phyloP scores from a whole-genome alignment of 1,140 invertebrate genomes.

The Drosophila ercepeae region DNA sequence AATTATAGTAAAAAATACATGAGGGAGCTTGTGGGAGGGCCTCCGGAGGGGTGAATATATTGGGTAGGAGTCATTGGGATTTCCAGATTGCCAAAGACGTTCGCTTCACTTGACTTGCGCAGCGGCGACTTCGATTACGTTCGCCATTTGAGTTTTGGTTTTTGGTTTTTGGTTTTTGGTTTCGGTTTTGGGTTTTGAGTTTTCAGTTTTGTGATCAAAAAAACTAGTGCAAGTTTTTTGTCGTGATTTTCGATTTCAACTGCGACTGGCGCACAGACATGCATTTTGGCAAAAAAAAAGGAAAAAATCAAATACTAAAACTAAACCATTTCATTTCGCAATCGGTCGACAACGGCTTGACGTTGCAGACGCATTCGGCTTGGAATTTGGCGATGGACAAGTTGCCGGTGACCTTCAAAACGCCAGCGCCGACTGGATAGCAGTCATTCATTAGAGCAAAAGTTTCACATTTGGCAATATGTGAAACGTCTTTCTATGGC shows the following conservation, averaged over 20 bases:
- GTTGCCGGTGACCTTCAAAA: constrained; percentile 43
- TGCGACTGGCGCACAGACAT: constrained; percentile 22
- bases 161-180: constrained; percentile 20
- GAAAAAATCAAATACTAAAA: constrained; percentile 37
- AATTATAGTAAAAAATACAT: constrained; percentile 20
- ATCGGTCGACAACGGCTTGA: constrained; percentile 39
- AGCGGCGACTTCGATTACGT: constrained; percentile 43
- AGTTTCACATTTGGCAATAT: constrained; percentile 43
- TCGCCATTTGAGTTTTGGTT: constrained; percentile 40
- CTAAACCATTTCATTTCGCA: constrained; percentile 48
- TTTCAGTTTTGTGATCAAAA: constrained; percentile 38
- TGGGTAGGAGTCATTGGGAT: constrained; percentile 31
- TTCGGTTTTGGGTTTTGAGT: constrained; percentile 31
- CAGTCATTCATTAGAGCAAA: constrained; percentile 43
- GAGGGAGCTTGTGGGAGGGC: constrained; percentile 40
- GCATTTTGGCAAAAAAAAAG: constrained; percentile 42
- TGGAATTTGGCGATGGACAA: constrained; percentile 45
- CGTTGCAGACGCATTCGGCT: constrained; percentile 42
- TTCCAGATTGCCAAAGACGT: constrained; percentile 47
- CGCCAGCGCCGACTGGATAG: constrained; percentile 20
- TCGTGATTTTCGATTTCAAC: constrained; percentile 20
- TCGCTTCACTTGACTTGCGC: constrained; percentile 48
- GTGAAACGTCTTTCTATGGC: constrained; percentile 44
- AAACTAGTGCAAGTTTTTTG: constrained; percentile 46
- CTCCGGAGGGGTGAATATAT: neutral